A percentile compares a stretch with the other conserved stretches of the same genome.
Conservation (phyloP, 2,888 invertebrate genomes). For the Oligia latruncula region DNA sequence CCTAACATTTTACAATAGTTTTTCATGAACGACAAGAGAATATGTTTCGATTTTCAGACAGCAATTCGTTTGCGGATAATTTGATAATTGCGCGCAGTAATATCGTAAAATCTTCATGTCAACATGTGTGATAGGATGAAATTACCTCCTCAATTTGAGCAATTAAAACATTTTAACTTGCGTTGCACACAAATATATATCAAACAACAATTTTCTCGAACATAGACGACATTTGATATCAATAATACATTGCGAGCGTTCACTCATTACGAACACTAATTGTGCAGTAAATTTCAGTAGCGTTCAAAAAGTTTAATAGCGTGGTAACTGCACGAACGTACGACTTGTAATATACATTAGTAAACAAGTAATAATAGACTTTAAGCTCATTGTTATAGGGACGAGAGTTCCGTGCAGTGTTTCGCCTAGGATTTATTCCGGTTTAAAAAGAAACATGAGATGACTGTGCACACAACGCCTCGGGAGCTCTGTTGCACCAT, state of each 20-base stretch:
- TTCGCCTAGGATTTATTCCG: constrained; percentile 48
- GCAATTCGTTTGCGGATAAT: constrained; percentile 14
- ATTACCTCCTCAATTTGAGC: constrained; percentile 33
- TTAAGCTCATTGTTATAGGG: constrained; percentile 39
- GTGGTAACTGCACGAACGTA: constrained; percentile 58
- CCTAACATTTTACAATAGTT: constrained; percentile 8
- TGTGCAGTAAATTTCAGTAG: constrained; percentile 63
- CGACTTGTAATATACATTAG: constrained; percentile 35
- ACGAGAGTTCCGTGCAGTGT: constrained; percentile 29
- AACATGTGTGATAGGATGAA: constrained; percentile 31
- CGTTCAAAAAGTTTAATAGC: constrained; percentile 60
- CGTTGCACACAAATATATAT: constrained; percentile 45
- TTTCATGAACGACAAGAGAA: neutral
- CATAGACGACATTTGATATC: constrained; percentile 49
- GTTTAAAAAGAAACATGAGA: constrained; percentile 56
- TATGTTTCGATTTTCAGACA: constrained; percentile 11
- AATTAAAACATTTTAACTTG: constrained; percentile 49
- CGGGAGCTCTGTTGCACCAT: constrained; percentile 45
- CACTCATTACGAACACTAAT: constrained; percentile 55
- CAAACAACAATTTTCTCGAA: constrained; percentile 50
- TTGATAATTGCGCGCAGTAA: constrained; percentile 30
- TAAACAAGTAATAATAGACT: constrained; percentile 45
- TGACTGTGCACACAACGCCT: constrained; percentile 55
- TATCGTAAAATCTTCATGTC: constrained; percentile 39
- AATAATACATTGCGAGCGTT: constrained; percentile 50